A percentile compares a stretch with the other conserved stretches of the same genome.
Conservation (phyloP, 37 sponge, comb jelly and placozoan species). For the Bolinopsis microptera region DNA sequence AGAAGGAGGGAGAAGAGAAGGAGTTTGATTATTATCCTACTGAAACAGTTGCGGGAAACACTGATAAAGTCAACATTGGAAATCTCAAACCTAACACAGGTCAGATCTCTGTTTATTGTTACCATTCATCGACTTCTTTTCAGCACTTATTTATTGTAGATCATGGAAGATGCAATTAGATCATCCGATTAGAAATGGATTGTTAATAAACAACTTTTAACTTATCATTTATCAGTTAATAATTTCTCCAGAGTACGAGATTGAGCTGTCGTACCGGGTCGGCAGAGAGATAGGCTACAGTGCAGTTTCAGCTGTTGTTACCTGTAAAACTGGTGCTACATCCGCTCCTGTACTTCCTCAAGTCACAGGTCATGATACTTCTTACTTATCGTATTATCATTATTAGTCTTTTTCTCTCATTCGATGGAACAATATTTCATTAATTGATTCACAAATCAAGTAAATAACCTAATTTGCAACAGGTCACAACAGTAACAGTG, state of each 20-base stretch:
- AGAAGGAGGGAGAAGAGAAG: background rate
- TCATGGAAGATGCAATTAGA: no score
- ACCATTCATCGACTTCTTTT: no score
- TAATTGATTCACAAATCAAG: no score
- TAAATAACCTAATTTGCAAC: no score
- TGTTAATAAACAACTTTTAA: no score
- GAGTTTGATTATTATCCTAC: background rate
- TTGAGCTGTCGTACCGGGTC: background rate
- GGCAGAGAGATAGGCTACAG: background rate
- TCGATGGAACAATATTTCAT: no score
- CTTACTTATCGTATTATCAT: background rate
- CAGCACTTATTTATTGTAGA: no score
- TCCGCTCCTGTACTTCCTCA: background rate
- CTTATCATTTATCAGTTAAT: no score
- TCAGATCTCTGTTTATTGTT: no score
- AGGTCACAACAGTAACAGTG: background rate
- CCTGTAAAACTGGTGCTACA: conserved; percentile 20
- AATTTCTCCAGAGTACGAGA: conserved; percentile 26
- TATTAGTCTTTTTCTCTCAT: no score
- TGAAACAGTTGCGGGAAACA: background rate
- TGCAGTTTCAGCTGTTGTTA: background rate
- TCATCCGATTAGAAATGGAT: no score
- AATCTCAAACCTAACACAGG: background rate
- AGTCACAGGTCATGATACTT: background rate
- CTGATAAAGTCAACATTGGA: background rate